phyloP scores from a whole-genome alignment of 1,140 invertebrate species.

The Procambarus clarkii region DNA sequence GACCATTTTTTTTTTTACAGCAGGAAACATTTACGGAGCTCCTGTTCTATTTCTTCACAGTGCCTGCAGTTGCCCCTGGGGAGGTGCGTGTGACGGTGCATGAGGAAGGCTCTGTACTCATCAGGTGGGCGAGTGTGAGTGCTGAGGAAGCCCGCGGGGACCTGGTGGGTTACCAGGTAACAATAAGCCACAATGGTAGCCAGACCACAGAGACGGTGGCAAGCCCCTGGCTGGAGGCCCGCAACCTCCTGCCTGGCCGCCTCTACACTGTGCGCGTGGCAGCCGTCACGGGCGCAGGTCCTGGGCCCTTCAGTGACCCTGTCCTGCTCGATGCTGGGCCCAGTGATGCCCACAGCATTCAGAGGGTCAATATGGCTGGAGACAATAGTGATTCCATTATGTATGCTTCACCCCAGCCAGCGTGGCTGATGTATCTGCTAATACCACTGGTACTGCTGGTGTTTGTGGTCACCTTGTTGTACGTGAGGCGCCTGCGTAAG shows the following conservation, averaged over 20 bases:
- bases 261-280: constrained; percentile 68
- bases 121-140: constrained; percentile 56
- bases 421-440: constrained; percentile 68
- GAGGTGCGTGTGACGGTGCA: constrained; percentile 44
- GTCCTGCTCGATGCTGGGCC: constrained; percentile 36
- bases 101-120: constrained; percentile 53
- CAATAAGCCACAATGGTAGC: constrained; percentile 62
- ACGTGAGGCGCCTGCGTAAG: constrained; percentile 46
- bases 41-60: neutral
- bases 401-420: constrained; percentile 59
- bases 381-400: constrained; percentile 36
- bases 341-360: constrained; percentile 23
- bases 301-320: constrained; percentile 63
- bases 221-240: constrained; percentile 66
- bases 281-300: constrained; percentile 62
- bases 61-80: constrained; percentile 53
- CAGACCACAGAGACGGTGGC: constrained; percentile 54
- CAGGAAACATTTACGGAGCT: too few species aligned
- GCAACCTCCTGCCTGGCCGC: constrained; percentile 49
- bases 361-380: constrained; percentile 17
- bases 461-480: constrained; percentile 54
- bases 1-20: too few species aligned
- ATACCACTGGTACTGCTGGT: constrained; percentile 64
- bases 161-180: constrained; percentile 65
- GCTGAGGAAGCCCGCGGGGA: constrained; percentile 47